phyloP scores from a whole-genome alignment of 1,140 invertebrate species.

The Pachyrhynchus sulphureomaculatus region DNA sequence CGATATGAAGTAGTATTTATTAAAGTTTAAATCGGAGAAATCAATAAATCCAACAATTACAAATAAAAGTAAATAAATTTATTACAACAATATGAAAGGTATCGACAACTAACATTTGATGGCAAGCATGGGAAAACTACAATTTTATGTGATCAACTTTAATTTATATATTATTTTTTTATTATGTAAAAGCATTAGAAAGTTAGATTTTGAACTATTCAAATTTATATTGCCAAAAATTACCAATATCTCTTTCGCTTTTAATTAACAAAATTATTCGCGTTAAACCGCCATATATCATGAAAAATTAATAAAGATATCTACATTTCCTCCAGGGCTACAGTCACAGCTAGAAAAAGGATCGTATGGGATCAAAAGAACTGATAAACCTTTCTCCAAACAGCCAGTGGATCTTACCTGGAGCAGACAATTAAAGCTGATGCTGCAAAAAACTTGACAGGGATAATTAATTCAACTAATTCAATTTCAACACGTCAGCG shows the following conservation, averaged over 20 bases:
- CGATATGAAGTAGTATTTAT: neutral
- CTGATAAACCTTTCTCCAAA: slow-evolving; percentile 35
- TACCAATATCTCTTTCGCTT: neutral
- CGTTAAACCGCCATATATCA: neutral
- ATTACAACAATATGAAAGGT: neutral
- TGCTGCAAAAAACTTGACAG: slow-evolving; percentile 32
- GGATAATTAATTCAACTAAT: too few species aligned
- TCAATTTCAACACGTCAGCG: slow-evolving; percentile 34
- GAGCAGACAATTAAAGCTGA: slow-evolving; percentile 37
- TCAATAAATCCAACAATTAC: neutral
- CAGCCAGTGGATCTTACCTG: slow-evolving; percentile 39
- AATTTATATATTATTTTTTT: too few species aligned
- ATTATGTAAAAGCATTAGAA: too few species aligned
- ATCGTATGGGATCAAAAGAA: slow-evolving; percentile 37
- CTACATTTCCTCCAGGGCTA: neutral
- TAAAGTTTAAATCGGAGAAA: too few species aligned
- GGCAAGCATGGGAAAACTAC: slow-evolving; percentile 31
- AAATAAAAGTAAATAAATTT: neutral
- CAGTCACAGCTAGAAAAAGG: neutral
- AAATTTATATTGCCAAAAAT: too few species aligned
- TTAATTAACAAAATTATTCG: neutral
- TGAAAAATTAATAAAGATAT: neutral
- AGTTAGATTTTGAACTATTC: too few species aligned
- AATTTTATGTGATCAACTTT: too few species aligned
- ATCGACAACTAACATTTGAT: slow-evolving; percentile 36